phyloP scores from a whole-genome alignment of 2,797 vertebrate species.

The Bradypus variegatus region DNA sequence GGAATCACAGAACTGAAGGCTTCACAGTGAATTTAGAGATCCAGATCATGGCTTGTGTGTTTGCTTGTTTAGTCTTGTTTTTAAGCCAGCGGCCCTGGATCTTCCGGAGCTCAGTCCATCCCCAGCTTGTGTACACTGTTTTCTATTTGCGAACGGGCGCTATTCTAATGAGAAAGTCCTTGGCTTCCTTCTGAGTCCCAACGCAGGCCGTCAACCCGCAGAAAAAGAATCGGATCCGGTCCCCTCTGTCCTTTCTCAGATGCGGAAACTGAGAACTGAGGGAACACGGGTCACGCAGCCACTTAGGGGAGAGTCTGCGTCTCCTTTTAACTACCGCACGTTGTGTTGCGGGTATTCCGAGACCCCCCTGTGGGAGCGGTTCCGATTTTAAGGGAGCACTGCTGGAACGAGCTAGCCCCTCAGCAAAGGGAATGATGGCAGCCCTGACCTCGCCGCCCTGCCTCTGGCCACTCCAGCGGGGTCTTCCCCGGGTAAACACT shows the following conservation, averaged over 20 bases:
- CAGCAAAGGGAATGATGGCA: conserved; percentile 15
- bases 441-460: neutral
- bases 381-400: neutral
- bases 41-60: neutral
- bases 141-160: neutral
- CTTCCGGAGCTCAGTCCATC: neutral
- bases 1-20: neutral
- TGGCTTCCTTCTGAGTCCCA: neutral
- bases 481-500: no score
- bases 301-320: neutral
- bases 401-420: neutral
- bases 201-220: neutral
- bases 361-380: neutral
- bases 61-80: neutral
- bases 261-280: neutral
- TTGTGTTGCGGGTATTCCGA: neutral
- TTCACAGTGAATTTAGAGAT: neutral
- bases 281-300: neutral
- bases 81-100: neutral
- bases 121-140: neutral
- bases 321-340: neutral
- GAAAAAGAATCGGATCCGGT: neutral
- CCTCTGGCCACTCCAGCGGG: neutral
- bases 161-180: neutral
- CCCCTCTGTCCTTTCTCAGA: neutral